Conservation (phyloP, 2,888 invertebrate genomes). For the Chaitophorus viminalis region DNA sequence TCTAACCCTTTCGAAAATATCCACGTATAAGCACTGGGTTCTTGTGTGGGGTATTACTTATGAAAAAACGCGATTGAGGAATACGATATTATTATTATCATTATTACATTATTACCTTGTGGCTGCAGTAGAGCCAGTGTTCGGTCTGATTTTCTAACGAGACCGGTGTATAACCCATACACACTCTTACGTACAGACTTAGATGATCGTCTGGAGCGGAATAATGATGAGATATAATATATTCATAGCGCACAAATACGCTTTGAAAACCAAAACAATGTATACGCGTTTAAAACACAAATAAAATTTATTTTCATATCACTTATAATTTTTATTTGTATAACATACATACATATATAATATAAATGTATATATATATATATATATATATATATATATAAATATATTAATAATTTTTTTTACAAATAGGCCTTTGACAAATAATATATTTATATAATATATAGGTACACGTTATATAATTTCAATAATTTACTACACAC, state of each 20-base stretch:
- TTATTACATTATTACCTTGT: background rate
- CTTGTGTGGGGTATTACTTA: background rate
- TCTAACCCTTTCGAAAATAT: background rate
- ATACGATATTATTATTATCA: background rate
- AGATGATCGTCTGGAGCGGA: too few species aligned
- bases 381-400: conserved; percentile 12
- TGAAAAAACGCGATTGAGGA: background rate
- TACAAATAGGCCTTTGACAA: conserved; percentile 42
- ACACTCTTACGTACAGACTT: too few species aligned
- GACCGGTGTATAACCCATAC: too few species aligned
- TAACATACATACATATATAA: conserved; percentile 39
- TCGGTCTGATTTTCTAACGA: background rate
- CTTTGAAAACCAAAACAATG: background rate
- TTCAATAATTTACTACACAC: conserved; percentile 14
- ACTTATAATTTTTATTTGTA: conserved; percentile 53
- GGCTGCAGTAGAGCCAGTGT: too few species aligned
- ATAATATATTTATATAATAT: background rate
- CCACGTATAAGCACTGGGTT: background rate
- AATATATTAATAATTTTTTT: conserved; percentile 34
- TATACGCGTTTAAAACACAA: conserved; percentile 25
- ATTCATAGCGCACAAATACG: background rate
- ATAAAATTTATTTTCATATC: conserved; percentile 54
- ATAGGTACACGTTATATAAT: background rate
- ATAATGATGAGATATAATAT: too few species aligned
- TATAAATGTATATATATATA: background rate